These are phyloP conservation scores for Ursus arctos DNA, from an alignment of 2,113 vertebrate genomes.

Conservation along the genomic window DNA sequence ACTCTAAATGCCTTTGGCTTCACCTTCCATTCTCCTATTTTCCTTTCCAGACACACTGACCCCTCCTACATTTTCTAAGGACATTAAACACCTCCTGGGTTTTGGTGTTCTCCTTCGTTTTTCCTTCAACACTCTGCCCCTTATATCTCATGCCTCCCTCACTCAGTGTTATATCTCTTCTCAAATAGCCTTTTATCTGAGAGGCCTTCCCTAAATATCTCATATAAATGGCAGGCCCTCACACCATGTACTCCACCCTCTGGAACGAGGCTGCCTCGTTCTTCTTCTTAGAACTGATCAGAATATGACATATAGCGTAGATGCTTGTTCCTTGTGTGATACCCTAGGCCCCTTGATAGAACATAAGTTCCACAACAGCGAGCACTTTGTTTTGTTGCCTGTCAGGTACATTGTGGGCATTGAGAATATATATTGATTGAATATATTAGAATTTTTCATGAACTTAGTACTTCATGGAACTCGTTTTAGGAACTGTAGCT, in stretches of 20 bases:
- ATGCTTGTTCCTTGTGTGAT: neutral
- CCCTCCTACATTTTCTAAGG: neutral
- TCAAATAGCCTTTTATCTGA: neutral
- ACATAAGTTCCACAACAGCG: neutral
- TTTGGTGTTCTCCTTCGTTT: neutral
- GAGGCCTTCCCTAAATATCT: neutral
- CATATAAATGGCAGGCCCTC: neutral
- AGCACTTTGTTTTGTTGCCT: neutral
- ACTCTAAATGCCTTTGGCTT: too few relatives aligned
- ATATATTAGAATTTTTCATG: neutral
- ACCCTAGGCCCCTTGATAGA: neutral
- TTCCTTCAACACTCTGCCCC: neutral
- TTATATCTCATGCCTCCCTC: rapidly evolving
- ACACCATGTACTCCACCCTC: rapidly evolving
- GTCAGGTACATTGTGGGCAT: rapidly evolving
- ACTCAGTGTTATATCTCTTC: neutral
- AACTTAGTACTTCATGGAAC: neutral
- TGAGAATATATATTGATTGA: neutral
- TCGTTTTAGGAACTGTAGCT: neutral
- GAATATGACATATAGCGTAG: neutral
- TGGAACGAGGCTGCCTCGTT: neutral
- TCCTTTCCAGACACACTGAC: neutral
- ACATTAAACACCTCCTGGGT: neutral
- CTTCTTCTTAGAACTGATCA: neutral
- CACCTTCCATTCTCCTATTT: neutral